Conservation (phyloP, 2,797 vertebrate species). For the Takifugu rubripes region DNA sequence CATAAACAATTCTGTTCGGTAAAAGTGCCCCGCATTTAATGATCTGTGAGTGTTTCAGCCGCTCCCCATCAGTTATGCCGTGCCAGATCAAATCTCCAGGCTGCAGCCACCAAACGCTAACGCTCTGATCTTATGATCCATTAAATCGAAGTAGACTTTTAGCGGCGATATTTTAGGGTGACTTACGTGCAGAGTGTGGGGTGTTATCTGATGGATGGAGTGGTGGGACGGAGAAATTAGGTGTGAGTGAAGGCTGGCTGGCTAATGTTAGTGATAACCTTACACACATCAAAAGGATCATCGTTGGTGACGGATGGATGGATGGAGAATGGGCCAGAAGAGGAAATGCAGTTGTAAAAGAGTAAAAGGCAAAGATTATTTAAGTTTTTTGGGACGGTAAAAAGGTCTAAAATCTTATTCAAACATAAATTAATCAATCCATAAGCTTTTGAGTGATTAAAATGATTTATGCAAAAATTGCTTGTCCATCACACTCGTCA, state of each 20-base stretch:
- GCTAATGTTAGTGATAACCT: constrained; percentile 17
- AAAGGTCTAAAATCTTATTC: no score
- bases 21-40: constrained; percentile 67
- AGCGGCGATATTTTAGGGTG: constrained; percentile 60
- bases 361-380: background rate
- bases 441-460: no score
- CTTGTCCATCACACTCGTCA: no score
- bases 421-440: no score
- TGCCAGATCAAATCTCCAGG: constrained; percentile 55
- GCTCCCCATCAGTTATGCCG: constrained; percentile 64
- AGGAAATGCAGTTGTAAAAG: background rate
- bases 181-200: constrained; percentile 26
- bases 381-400: background rate
- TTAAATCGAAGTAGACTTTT: constrained; percentile 67
- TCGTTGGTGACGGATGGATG: background rate
- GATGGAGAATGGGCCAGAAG: background rate
- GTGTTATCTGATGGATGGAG: constrained; percentile 44
- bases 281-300: constrained; percentile 11
- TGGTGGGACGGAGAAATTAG: constrained; percentile 39
- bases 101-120: constrained; percentile 46
- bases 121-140: constrained; percentile 58
- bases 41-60: constrained; percentile 62
- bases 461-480: no score
- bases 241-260: constrained; percentile 19
- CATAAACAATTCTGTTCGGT: constrained; percentile 60